Conservation (phyloP, 2,797 vertebrate species). For the Psittacula derbiana region DNA sequence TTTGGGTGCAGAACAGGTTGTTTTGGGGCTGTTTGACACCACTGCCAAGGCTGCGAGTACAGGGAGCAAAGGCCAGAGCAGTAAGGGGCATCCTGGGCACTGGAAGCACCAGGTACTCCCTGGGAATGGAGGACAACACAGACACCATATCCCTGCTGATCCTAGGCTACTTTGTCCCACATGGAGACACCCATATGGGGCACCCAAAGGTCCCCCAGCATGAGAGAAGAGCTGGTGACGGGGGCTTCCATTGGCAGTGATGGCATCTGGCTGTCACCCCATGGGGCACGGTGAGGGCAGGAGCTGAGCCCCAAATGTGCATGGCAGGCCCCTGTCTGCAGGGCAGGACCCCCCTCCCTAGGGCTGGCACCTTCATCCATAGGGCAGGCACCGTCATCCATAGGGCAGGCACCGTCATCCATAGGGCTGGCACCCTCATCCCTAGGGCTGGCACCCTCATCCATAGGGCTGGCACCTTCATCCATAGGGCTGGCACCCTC, state of each 20-base stretch:
- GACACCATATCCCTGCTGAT: accelerated
- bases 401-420: background rate
- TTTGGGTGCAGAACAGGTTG: accelerated
- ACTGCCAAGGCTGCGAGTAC: accelerated
- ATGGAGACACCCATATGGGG: accelerated
- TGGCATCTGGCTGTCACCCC: background rate
- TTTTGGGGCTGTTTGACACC: background rate
- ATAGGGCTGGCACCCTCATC: background rate
- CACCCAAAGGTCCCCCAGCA: accelerated
- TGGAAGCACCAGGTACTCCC: accelerated
- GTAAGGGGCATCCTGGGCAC: accelerated
- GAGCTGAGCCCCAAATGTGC: background rate
- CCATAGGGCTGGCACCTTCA: background rate
- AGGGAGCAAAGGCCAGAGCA: background rate
- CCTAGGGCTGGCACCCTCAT: too few species aligned
- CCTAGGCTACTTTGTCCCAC: background rate
- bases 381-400: background rate
- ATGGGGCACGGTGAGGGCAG: accelerated
- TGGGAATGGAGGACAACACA: accelerated
- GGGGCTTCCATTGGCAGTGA: background rate
- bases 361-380: background rate
- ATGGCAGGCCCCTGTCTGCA: accelerated
- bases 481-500: background rate
- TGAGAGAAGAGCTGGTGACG: accelerated
- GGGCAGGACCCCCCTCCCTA: background rate